Evolutionary conservation across 2,888 invertebrate species (phyloP), one percentile per base, ranked within the genome.

Genomic region (Laothoe populi): DNA sequence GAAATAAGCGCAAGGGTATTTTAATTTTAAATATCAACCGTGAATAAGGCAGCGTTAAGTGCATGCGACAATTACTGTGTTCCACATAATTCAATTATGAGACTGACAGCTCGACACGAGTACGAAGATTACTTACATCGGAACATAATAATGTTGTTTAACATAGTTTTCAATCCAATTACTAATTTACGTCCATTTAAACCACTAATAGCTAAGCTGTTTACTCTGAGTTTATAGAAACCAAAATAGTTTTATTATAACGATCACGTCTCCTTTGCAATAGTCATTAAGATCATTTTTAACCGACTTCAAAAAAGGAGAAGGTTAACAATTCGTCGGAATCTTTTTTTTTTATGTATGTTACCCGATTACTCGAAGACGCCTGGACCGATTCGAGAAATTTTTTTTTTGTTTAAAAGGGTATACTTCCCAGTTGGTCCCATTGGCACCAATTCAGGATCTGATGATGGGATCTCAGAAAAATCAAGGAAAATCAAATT

Each of bases 71-170:
- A 88, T 84, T 88, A 83, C 76, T 86, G 81, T 72, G 82, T 82
- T 79, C 81, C 68, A 81, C 81, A 86, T 92, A 92, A 92, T 84
- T 90, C 81, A 90, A 91, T 92, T 92, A 92, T 78, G 78, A 87
- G 76, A 81, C 69, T 79, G 82, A 75, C 82, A 80, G 78, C 73
- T 75, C 72, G 74, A 74, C 80, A 77, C 71, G 71, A 57, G 23
- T 10, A 57, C 16, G 57, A 46, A 57, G 8, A 61, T 42, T 48
- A 53, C 48, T 53, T 31, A 48, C 35, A 53, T 35, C 19, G 53
- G 19, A 53, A 53, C 53, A 21, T 53, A 53, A 48, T 48, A 26
- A 53, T 53, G 35, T 35, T 35, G 53, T 19, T 35, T 31, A 53
- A 53, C 35, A 53, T 53, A 53, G 53, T 53, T 53, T 53, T 19